Evolutionary conservation across 2,113 vertebrate species (phyloP).

Genomic region (Puffinus mauretanicus): DNA sequence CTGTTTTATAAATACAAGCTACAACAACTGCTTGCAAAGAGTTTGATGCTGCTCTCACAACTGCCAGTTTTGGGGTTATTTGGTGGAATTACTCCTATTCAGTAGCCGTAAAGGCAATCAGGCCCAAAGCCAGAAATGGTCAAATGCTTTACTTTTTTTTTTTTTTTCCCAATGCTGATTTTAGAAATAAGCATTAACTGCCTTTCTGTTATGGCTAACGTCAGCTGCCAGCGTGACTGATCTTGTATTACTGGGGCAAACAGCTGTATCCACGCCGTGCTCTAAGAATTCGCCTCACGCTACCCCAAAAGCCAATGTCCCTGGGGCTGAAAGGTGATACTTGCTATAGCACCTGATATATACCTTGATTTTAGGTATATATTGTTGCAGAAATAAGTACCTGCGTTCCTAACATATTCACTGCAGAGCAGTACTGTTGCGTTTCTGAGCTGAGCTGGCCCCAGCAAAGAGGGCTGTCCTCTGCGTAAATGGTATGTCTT

Average conservation of each 20-base stretch:
- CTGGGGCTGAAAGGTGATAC: too few relatives aligned
- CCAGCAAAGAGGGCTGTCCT: neutral
- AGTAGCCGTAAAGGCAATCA: neutral
- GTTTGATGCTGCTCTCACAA: neutral
- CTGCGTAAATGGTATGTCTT: neutral
- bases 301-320: neutral
- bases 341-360: too few relatives aligned
- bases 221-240: neutral
- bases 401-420: neutral
- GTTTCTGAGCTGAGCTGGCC: neutral
- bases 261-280: too few relatives aligned
- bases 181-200: neutral
- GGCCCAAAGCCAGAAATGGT: neutral
- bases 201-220: neutral
- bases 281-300: accelerated
- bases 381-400: neutral
- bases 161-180: neutral
- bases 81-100: neutral
- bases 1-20: neutral
- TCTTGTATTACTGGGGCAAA: too few relatives aligned
- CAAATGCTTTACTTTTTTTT: accelerated
- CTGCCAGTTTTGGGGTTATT: neutral
- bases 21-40: neutral
- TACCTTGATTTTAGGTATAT: neutral
- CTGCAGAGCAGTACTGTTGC: neutral